Base-by-base conservation (phyloP, 2,797 vertebrate genomes). In the Microchirus variegatus region DNA sequence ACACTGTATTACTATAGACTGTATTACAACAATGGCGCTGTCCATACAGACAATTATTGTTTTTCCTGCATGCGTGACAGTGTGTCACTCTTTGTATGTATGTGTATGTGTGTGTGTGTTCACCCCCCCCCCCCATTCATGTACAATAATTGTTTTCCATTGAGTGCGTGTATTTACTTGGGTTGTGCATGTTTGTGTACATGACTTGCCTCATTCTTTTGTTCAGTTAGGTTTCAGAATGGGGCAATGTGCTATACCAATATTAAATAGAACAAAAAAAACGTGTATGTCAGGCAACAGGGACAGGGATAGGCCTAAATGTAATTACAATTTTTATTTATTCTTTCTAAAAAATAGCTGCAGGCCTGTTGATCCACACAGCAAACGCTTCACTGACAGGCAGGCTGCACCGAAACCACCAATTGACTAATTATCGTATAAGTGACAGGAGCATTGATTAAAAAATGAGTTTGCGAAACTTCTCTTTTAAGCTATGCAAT, bases 101-200 rank as follows among this genome's bases (percentile, higher is more conserved):
- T 53, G 57, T 62, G 58, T 55, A 56, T 51, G 50, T 74, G 43
- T 51, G 50, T 74, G 43, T 65, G 53, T 61, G 55, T 77, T 38
- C 65, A 40, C 68, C 47, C 73, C 65, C 58, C 78, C n/a, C n/a
- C 60, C 56, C 53, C 59, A 62, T 73, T 76, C 68, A 65, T 79
- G 77, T 74, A 81, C 88, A 77, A 87, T 85, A 80, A 90, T 88
- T 85, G 89, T 87, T 87, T 84, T 90, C 73, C 70, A 70, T 66
- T 72, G 80, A 89, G 87, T 82, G 52, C 75, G 70, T 55, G 67
- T 91, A 86, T 91, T 90, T 89, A 69, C 87, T 74, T 83, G 85
- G 75, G 76, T 67, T 80, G 60, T 78, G 79, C 75, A 64, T 72
- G 57, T 75, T 67, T 77, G 77, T 78, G 78, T 56, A 72, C 53